Evolutionary conservation across 2,113 vertebrate genomes (phyloP).

Genomic region (Actenoides lindsayi): DNA sequence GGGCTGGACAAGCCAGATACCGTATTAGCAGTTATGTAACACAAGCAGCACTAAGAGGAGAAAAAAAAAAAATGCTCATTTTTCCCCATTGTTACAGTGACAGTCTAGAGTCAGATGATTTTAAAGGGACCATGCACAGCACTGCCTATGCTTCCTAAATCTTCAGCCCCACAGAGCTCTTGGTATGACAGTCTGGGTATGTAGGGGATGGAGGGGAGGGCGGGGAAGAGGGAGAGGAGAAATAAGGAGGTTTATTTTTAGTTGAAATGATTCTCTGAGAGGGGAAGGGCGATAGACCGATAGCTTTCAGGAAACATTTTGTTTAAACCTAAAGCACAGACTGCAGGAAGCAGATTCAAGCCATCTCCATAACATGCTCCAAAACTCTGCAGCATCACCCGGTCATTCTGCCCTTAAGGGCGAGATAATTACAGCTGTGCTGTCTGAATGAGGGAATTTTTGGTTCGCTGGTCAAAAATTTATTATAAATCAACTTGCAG

Average conservation of each 20-base stretch:
- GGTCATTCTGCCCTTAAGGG: constrained; percentile 21
- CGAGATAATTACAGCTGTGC: not conserved
- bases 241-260: not conserved
- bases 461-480: constrained; percentile 24
- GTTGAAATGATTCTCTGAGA: not conserved
- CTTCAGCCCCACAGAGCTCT: not conserved
- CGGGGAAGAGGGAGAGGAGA: not conserved
- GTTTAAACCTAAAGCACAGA: not conserved
- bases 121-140: not conserved
- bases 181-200: not conserved
- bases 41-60: not conserved
- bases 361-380: not conserved
- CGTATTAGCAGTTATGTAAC: constrained; percentile 18
- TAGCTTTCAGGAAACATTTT: not conserved
- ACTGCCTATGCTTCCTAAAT: not conserved
- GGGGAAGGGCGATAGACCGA: not conserved
- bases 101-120: not conserved
- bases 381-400: constrained; percentile 1
- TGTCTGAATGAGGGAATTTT: constrained; percentile 10
- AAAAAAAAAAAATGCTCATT: not conserved
- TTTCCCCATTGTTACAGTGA: not conserved
- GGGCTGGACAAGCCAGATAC: not conserved
- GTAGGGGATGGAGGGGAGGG: rapidly evolving
- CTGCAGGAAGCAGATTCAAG: not conserved
- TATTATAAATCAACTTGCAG: not conserved